Evolutionary conservation across 2,888 invertebrate genomes (phyloP), one percentile per base, ranked within the genome.

Genomic region (Ischnura elegans): DNA sequence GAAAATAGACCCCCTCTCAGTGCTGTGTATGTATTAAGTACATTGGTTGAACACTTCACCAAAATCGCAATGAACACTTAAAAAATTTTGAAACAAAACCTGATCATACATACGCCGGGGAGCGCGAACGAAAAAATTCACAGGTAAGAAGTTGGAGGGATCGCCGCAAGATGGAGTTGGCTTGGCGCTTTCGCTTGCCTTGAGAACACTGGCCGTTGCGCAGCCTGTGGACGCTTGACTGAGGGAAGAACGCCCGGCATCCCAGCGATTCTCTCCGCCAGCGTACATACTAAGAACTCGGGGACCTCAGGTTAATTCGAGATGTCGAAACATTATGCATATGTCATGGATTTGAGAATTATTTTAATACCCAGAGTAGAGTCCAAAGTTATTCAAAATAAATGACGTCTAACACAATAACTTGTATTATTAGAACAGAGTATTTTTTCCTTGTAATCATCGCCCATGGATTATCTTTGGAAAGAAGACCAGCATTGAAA

Each of bases 141-240:
- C 43, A 61, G 90, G 43, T 55, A 90, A 61, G 90, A 66, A 90
- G 90, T 90, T 90, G 42, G n/a, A n/a, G 8, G n/a, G 25, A 16
- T 66, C 3, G 5, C 90, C 90, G 90, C 42, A 43, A 66, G 90
- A 90, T 90, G 90, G 90, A 10, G 61, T 51, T 90, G 43, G 90
- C 90, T 36, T 90, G 90, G 90, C 61, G 61, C 66, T 90, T 43
- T 36, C 19, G 90, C 55, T n/a, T 21, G 2, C n/a, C 43, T 42
- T 42, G 61, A 25, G n/a, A 55, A 19, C n/a, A n/a, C 86, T 25
- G 43, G 36, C 47, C 16, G 19, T n/a, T 29, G 51, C 13, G 87
- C 46, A 47, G 36, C 21, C n/a, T 19, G 8, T 16, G 90, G 36
- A 8, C 66, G 66, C 8, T 29, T 29, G 76, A 76, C 76, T 29